phyloP scores from a whole-genome alignment of 2,113 vertebrate genomes.

The Mobula hypostoma region DNA sequence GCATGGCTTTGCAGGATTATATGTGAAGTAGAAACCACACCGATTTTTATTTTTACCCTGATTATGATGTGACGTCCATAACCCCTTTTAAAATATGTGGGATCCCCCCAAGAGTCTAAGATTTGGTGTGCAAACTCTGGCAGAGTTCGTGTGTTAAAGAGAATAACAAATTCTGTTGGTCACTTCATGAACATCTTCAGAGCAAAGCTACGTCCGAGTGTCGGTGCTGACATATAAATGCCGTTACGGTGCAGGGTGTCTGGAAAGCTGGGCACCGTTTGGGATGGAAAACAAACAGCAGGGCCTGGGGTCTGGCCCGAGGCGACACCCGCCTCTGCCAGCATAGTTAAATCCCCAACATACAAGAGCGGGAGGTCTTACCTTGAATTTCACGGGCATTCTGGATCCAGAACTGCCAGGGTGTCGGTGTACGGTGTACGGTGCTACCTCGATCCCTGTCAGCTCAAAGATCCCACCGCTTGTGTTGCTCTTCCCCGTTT shows the following conservation, averaged over 20 bases:
- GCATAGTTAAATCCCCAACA: too few species aligned
- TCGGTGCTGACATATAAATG: not conserved
- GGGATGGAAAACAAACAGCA: not conserved
- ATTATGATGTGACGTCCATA: not conserved
- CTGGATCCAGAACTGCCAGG: not conserved
- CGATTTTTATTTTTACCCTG: not conserved
- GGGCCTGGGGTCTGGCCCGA: not conserved
- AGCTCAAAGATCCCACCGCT: not conserved
- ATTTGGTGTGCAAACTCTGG: not conserved
- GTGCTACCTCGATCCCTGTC: too few species aligned
- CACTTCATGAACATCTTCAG: not conserved
- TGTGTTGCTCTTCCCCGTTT: not conserved
- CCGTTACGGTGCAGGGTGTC: not conserved
- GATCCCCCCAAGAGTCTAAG: not conserved
- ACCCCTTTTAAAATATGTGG: not conserved
- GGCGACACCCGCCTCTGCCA: not conserved
- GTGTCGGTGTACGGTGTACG: too few species aligned
- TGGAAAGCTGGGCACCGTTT: not conserved
- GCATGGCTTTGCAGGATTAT: not conserved
- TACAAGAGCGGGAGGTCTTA: not conserved
- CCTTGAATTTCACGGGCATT: slow-evolving; percentile 8
- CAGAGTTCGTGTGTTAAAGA: not conserved
- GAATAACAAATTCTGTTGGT: not conserved
- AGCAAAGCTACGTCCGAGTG: not conserved
- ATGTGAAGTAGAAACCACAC: not conserved